These are phyloP conservation scores for Anadara kagoshimensis DNA, from an alignment of 1,140 invertebrate species.

Conservation along the genomic window DNA sequence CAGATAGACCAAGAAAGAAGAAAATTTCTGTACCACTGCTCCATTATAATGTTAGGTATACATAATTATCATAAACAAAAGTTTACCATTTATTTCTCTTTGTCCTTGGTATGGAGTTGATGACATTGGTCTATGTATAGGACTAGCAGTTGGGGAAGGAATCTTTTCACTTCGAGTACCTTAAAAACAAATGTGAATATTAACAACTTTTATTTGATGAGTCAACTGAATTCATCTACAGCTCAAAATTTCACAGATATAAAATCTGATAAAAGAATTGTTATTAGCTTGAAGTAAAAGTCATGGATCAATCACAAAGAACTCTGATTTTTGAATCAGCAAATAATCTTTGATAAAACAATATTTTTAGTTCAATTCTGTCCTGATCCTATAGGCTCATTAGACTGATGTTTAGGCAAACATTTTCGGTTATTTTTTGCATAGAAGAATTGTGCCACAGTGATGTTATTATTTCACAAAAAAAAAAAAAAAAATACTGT, in stretches of 20 bases:
- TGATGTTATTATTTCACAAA: too few species aligned
- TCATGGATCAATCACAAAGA: too few species aligned
- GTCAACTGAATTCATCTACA: too few species aligned
- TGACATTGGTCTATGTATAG: constrained; percentile 61
- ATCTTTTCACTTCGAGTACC: constrained; percentile 29
- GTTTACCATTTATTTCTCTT: constrained; percentile 22
- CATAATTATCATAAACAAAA: background rate
- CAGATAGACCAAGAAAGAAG: background rate
- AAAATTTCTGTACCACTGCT: background rate
- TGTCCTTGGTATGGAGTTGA: constrained; percentile 61
- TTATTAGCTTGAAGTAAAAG: background rate
- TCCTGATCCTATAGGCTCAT: too few species aligned
- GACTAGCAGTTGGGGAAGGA: constrained; percentile 56
- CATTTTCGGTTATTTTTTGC: too few species aligned
- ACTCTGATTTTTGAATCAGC: too few species aligned
- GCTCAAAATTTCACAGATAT: background rate
- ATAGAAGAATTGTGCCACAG: too few species aligned
- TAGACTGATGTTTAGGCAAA: too few species aligned
- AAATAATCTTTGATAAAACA: too few species aligned
- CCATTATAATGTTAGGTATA: background rate
- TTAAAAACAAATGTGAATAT: background rate
- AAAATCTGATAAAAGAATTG: background rate
- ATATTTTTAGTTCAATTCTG: too few species aligned
- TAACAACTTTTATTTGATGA: background rate
- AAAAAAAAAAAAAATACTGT: too few species aligned